These are phyloP conservation scores for Perca fluviatilis DNA, from an alignment of 2,113 vertebrate genomes.

Conservation along the genomic window DNA sequence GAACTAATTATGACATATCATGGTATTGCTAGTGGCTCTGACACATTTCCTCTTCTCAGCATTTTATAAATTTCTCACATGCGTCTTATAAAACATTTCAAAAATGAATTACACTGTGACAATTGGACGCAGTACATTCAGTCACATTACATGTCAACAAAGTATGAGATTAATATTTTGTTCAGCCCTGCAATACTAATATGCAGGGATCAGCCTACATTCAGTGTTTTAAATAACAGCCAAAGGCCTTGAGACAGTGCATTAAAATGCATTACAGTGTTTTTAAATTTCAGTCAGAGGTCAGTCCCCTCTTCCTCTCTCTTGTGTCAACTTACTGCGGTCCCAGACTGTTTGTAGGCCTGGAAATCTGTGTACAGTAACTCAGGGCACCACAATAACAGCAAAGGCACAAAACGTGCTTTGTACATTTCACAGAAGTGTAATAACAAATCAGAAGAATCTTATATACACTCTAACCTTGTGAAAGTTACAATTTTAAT, in stretches of 20 bases:
- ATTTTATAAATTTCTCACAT: not conserved
- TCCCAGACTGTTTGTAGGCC: not conserved
- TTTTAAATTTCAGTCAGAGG: not conserved
- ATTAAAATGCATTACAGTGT: not conserved
- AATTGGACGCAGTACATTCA: not conserved
- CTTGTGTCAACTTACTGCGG: not conserved
- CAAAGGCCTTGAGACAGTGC: not conserved
- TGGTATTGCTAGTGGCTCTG: not conserved
- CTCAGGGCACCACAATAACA: not conserved
- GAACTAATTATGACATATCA: not conserved
- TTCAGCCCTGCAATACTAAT: not conserved
- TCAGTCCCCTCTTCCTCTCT: not conserved
- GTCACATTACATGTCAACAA: not conserved
- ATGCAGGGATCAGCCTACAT: not conserved
- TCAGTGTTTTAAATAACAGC: not conserved
- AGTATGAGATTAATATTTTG: not conserved
- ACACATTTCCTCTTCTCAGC: not conserved
- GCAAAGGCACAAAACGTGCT: not conserved
- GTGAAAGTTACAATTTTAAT: not conserved
- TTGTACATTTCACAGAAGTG: not conserved
- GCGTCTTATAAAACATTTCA: not conserved
- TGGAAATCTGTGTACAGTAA: not conserved
- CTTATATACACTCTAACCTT: not conserved
- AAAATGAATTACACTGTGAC: not conserved
- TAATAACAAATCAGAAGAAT: not conserved